Percentiles rank a stretch among this genome's conserved stretches.
Conservation (phyloP, 2,888 invertebrate genomes). For the Leptinotarsa juncta region DNA sequence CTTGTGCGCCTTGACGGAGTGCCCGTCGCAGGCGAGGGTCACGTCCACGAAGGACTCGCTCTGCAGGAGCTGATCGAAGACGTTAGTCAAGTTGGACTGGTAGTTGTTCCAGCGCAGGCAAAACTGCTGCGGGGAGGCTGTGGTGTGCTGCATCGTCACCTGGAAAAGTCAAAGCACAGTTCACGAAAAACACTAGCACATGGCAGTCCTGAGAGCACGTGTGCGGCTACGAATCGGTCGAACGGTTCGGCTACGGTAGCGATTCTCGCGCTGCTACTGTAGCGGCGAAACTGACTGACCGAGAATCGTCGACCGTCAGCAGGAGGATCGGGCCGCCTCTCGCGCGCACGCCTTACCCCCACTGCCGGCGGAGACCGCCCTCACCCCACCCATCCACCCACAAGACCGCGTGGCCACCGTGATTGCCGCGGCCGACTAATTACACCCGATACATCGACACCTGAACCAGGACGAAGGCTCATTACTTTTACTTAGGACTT, state of each 20-base stretch:
- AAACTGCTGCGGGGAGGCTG: constrained; percentile 82
- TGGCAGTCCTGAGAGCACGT: constrained; percentile 51
- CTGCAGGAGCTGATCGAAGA: constrained; percentile 89
- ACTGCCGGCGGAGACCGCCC: constrained; percentile 60
- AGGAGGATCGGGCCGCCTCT: constrained; percentile 64
- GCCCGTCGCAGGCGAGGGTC: constrained; percentile 91
- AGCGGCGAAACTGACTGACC: constrained; percentile 42
- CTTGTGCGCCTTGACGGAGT: constrained; percentile 92
- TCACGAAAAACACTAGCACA: constrained; percentile 54
- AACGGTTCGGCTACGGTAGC: constrained; percentile 37
- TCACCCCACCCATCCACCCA: constrained; percentile 63
- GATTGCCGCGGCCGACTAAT: constrained; percentile 62
- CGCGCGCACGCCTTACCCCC: constrained; percentile 64
- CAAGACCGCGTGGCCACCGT: constrained; percentile 64
- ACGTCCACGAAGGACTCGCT: constrained; percentile 92
- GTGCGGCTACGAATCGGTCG: constrained; percentile 50
- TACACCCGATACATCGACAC: constrained; percentile 62
- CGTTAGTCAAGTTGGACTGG: constrained; percentile 88
- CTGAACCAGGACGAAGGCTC: constrained; percentile 52
- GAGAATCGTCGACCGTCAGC: constrained; percentile 51
- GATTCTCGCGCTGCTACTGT: constrained; percentile 50
- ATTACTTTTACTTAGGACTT: constrained; percentile 44
- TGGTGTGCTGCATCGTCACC: constrained; percentile 67
- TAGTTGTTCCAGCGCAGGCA: constrained; percentile 95
- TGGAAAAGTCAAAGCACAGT: constrained; percentile 57